phyloP scores from a whole-genome alignment of 2,113 vertebrate genomes.

The Zosterops pallidus region DNA sequence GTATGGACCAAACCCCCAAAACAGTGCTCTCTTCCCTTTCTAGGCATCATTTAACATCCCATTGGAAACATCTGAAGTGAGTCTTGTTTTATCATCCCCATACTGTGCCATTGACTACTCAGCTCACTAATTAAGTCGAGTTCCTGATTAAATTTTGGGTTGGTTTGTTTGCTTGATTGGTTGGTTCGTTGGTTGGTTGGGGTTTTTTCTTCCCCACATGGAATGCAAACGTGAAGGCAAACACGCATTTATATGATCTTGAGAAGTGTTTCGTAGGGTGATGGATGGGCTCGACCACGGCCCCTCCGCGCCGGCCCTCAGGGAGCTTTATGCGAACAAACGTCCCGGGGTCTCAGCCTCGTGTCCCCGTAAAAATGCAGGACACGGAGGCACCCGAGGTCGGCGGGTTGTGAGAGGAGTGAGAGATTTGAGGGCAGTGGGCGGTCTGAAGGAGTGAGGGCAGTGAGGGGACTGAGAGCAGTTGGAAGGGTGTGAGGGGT shows the following conservation, averaged over 20 bases:
- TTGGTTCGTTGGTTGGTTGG: neutral
- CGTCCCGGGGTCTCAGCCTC: no score
- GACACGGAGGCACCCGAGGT: neutral
- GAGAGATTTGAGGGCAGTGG: no score
- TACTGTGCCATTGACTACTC: neutral
- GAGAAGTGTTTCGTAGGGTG: neutral
- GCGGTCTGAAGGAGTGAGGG: neutral
- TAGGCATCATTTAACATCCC: neutral
- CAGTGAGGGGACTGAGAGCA: no score
- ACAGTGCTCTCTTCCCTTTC: neutral
- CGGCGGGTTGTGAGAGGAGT: no score
- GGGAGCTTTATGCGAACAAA: neutral
- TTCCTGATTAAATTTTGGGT: neutral
- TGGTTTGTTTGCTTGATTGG: neutral
- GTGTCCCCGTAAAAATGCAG: neutral
- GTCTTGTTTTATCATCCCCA: neutral
- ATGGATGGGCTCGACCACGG: neutral
- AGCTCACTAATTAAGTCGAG: neutral
- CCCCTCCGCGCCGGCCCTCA: neutral
- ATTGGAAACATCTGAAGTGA: neutral
- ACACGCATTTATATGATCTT: neutral
- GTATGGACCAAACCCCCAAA: neutral
- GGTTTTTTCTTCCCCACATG: fast-evolving
- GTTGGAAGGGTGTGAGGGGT: neutral
- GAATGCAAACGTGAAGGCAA: neutral